Percentiles rank a stretch among this genome's conserved stretches.
phyloP scores from a whole-genome alignment of 2,888 invertebrate species.

The Cryptus armator region DNA sequence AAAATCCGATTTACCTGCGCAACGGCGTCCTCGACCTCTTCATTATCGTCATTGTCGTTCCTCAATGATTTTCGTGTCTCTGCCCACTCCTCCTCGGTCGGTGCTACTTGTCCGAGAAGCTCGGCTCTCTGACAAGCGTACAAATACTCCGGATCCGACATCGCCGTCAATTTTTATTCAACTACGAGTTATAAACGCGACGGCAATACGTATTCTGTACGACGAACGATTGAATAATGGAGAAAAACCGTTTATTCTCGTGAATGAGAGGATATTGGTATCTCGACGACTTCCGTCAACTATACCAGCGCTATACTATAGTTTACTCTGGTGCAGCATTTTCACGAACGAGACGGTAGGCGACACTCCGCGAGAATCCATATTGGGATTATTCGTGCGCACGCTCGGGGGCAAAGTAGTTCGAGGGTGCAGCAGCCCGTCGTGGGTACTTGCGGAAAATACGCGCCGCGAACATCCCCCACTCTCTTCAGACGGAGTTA shows the following conservation, averaged over 20 bases:
- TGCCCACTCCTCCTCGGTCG: constrained; percentile 88
- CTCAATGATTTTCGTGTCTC: constrained; percentile 67
- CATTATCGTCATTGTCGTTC: constrained; percentile 67
- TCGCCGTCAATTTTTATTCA: constrained; percentile 44
- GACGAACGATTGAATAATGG: neutral
- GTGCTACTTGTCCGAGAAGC: constrained; percentile 90
- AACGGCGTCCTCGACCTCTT: constrained; percentile 73
- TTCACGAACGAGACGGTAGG: constrained; percentile 42
- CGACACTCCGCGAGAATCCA: constrained; percentile 76
- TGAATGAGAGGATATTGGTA: constrained; percentile 4
- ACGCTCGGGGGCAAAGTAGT: constrained; percentile 71
- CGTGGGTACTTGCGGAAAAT: constrained; percentile 20
- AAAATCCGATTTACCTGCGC: constrained; percentile 72
- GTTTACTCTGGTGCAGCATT: constrained; percentile 65
- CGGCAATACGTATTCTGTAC: neutral
- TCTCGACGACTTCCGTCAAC: constrained; percentile 36
- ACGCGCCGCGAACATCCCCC: neutral
- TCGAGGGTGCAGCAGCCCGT: constrained; percentile 17
- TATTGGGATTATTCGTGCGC: constrained; percentile 78
- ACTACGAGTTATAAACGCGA: neutral
- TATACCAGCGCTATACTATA: constrained; percentile 49
- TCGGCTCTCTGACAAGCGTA: constrained; percentile 93
- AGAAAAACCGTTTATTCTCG: neutral
- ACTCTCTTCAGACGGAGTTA: neutral
- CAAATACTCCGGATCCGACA: constrained; percentile 86